Conservation (phyloP, 2,113 vertebrate genomes). For the Misgurnus anguillicaudatus region DNA sequence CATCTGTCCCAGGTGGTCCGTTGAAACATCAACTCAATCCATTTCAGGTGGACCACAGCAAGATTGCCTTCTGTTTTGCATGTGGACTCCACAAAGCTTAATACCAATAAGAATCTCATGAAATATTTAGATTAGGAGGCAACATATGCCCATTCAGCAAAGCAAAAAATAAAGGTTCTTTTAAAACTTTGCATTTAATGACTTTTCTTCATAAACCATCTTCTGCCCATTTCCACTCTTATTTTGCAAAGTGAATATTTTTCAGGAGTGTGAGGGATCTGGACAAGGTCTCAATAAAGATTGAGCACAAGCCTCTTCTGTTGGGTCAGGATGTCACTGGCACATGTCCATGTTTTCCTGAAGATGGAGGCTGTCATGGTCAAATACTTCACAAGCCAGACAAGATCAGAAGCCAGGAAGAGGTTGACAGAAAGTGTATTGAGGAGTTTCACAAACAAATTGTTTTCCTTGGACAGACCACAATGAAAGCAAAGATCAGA, state of each 20-base stretch:
- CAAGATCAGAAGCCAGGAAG: conserved; percentile 14
- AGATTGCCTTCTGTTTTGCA: conserved; percentile 62
- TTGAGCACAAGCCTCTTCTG: conserved; percentile 29
- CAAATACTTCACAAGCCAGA: conserved; percentile 19
- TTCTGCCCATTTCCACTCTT: not conserved
- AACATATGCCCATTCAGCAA: conserved; percentile 21
- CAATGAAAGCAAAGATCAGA: conserved; percentile 38
- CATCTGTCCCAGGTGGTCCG: conserved; percentile 64
- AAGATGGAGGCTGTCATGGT: conserved; percentile 23
- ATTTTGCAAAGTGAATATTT: not conserved
- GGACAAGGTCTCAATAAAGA: conserved; percentile 47
- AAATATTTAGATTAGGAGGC: conserved; percentile 63
- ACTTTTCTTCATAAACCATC: conserved; percentile 17
- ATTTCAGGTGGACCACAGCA: conserved; percentile 53
- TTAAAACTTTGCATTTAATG: conserved; percentile 23
- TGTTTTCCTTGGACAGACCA: conserved; percentile 25
- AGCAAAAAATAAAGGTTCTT: conserved; percentile 15
- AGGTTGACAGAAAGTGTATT: conserved; percentile 24
- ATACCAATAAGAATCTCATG: conserved; percentile 66
- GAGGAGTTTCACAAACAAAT: conserved; percentile 34
- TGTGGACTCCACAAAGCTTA: conserved; percentile 55
- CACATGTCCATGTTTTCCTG: conserved; percentile 42
- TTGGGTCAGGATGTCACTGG: conserved; percentile 32
- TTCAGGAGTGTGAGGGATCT: conserved; percentile 28
- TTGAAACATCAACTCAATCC: conserved; percentile 53